Evolutionary conservation across 2,113 vertebrate species (phyloP).

Genomic region (Toxotes chatareus): DNA sequence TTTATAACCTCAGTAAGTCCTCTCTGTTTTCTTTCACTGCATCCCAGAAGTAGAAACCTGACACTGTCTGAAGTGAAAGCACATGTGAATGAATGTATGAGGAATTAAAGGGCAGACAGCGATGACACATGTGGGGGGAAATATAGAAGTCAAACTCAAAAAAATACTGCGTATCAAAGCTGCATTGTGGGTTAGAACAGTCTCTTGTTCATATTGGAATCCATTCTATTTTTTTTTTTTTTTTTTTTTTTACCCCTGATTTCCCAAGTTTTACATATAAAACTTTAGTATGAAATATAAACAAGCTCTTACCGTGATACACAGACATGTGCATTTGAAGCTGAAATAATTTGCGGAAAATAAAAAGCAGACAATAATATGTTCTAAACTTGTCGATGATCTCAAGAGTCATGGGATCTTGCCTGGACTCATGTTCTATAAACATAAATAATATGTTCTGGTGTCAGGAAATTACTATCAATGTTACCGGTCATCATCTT

Average conservation of each 20-base stretch:
- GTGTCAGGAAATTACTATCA: conserved; percentile 42
- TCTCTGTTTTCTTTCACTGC: conserved; percentile 75
- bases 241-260: conserved; percentile 52
- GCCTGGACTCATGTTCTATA: conserved; percentile 82
- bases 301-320: conserved; percentile 88
- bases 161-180: conserved; percentile 67
- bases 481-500: conserved; percentile 10
- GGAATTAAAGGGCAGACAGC: conserved; percentile 65
- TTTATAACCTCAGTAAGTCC: conserved; percentile 75
- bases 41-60: conserved; percentile 80
- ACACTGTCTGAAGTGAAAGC: conserved; percentile 58
- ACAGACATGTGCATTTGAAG: conserved; percentile 85
- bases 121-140: conserved; percentile 35
- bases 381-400: conserved; percentile 81
- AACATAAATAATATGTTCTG: conserved; percentile 84
- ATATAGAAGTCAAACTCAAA: conserved; percentile 31
- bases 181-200: conserved; percentile 64
- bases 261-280: conserved; percentile 91
- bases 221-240: conserved; percentile 56
- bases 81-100: conserved; percentile 77
- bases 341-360: conserved; percentile 48
- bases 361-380: conserved; percentile 86
- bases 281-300: conserved; percentile 93
- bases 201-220: conserved; percentile 55
- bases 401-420: conserved; percentile 25